Evolutionary conservation across 2,797 vertebrate genomes (phyloP).

Genomic region (Poecilia velifera): DNA sequence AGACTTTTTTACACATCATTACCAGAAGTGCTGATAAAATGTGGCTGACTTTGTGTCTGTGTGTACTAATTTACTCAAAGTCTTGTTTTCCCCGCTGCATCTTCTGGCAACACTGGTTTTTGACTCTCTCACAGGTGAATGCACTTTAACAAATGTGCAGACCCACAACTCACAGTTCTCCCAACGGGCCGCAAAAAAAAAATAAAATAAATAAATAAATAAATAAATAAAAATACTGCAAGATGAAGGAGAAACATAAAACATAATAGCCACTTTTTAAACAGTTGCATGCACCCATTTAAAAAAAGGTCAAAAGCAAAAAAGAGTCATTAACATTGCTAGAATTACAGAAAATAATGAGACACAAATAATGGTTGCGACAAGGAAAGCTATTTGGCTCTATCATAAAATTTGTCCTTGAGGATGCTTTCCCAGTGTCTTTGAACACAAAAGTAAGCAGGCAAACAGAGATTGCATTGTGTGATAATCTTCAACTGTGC

Average conservation of each 20-base stretch:
- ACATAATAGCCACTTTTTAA: conserved; percentile 28
- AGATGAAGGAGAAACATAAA: conserved; percentile 33
- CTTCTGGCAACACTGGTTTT: conserved; percentile 52
- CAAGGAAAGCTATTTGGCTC: conserved; percentile 27
- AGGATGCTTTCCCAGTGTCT: conserved; percentile 64
- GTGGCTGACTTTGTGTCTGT: conserved; percentile 11
- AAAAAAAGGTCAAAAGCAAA: conserved; percentile 47
- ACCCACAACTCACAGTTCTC: conserved; percentile 36
- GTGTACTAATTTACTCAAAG: conserved; percentile 18
- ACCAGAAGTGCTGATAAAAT: conserved; percentile 4
- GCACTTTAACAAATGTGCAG: conserved; percentile 67
- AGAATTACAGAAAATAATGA: conserved; percentile 47
- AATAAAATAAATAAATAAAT: too few species aligned
- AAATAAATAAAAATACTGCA: conserved; percentile 22
- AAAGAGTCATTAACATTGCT: conserved; percentile 46
- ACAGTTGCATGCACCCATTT: conserved; percentile 37
- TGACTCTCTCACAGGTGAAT: conserved; percentile 69
- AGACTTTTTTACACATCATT: neutral
- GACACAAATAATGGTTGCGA: conserved; percentile 21
- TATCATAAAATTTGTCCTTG: conserved; percentile 71
- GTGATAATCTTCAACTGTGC: conserved; percentile 72
- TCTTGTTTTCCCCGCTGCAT: conserved; percentile 10
- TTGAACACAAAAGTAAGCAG: conserved; percentile 70
- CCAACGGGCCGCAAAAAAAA: conserved; percentile 24
- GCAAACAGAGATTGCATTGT: conserved; percentile 59